Base-by-base conservation (phyloP, 2,113 vertebrate species). In the Dasypus novemcinctus region DNA sequence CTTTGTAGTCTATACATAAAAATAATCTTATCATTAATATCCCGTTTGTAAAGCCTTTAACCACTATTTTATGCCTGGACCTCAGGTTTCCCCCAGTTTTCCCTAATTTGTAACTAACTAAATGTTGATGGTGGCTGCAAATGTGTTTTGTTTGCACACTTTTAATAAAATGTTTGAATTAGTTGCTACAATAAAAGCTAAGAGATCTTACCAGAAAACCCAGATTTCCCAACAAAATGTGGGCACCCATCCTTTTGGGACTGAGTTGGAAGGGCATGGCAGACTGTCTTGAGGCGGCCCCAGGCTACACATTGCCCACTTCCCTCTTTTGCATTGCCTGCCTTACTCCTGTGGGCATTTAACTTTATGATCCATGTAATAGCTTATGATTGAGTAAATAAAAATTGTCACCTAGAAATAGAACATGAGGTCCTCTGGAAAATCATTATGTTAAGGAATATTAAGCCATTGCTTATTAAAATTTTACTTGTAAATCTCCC, bases 371-470 rank as follows among this genome's bases (percentile, higher is more conserved):
- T 46, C 29, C n/a, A 54, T 52, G 38, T 36, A 49, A 90, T 64
- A 90, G 41, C 49, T 93, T 87, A 80, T 41, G 49, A 84, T 29
- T 79, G 76, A 90, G 93, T 83, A 84, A 90, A 85, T 93, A 85
- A 84, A 97, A 92, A 27, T 69, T 61, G 46, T 96, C 33, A 78
- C 66, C 21, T 80, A 71, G 76, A 90, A 18, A 33, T 84, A 33
- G 71, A 79, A 68, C 20, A 43, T 1, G 10, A 41, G 10, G 14
- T 82, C 59, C 38, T 92, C 69, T 93, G 43, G 63, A 81, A 68
- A 91, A 78, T 46, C 20, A 43, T 7, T 5, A 57, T 38, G 41
- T 75, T 90, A 96, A 49, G 9, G 14, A 72, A 52, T 68, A 57
- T 87, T 68, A 13, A 81, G 20, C 15, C 52, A 52, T 25, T 41